phyloP scores from a whole-genome alignment of 2,113 vertebrate genomes.

The Myiopsitta monachus region DNA sequence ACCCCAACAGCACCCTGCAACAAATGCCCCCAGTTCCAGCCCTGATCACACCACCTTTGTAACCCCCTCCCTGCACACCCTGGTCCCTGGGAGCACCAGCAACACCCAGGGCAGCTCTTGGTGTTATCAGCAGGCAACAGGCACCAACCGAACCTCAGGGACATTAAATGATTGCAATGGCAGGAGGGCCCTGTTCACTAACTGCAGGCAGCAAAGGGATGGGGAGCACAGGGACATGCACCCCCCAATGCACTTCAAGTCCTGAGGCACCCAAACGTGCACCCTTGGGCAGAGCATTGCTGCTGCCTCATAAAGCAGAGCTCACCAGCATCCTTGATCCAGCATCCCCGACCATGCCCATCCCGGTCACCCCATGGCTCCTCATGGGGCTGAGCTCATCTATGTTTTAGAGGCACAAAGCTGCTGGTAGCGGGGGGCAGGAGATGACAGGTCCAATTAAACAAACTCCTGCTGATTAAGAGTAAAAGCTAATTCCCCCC shows the following conservation, averaged over 20 bases:
- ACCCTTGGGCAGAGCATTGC: rapidly evolving
- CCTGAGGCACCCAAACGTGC: background rate
- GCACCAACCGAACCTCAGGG: background rate
- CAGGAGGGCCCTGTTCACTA: background rate
- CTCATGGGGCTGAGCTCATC: background rate
- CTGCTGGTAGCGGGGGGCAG: background rate
- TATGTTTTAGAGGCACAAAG: background rate
- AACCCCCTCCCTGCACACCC: background rate
- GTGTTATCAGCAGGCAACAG: background rate
- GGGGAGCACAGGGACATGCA: background rate
- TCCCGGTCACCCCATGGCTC: background rate
- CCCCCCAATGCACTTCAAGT: background rate
- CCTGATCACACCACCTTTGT: rapidly evolving
- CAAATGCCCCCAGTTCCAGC: rapidly evolving
- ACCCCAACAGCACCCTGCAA: background rate
- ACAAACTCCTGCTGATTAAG: background rate
- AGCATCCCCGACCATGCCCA: background rate
- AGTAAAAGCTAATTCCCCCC: background rate
- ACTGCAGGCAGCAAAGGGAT: background rate
- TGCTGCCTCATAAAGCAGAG: background rate
- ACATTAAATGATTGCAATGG: background rate
- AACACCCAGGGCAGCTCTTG: background rate
- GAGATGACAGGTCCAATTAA: slow-evolving; percentile 22
- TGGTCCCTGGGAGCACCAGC: rapidly evolving
- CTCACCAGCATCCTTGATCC: background rate